Conservation (phyloP, 2,113 vertebrate genomes). For the Connochaetes taurinus region DNA sequence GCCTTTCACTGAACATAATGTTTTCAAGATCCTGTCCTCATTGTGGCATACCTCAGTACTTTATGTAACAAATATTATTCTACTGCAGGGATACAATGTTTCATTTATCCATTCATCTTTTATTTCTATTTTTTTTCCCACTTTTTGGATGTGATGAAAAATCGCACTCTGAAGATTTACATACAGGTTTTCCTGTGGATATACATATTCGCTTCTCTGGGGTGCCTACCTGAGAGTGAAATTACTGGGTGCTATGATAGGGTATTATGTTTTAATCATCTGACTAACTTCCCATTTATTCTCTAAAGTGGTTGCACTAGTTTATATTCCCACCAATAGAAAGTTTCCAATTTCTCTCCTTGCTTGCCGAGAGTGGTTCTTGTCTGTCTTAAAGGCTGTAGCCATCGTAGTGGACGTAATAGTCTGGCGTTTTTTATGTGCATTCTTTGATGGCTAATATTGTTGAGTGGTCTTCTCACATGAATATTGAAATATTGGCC, state of each 20-base stretch:
- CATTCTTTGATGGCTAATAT: background rate
- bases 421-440: no score
- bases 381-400: background rate
- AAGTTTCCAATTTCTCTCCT: background rate
- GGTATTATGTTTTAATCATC: no score
- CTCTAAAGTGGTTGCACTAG: no score
- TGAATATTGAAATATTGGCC: background rate
- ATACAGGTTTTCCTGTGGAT: background rate
- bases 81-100: accelerated
- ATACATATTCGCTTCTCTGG: accelerated
- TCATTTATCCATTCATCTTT: background rate
- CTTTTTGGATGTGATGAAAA: no score
- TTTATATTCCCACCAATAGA: background rate
- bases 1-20: background rate
- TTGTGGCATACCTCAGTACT: no score
- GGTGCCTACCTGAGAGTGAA: accelerated
- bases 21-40: background rate
- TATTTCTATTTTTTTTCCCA: accelerated
- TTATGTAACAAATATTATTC: background rate
- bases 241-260: background rate
- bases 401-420: no score
- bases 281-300: background rate
- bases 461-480: accelerated
- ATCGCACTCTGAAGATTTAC: accelerated
- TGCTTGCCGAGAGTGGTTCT: accelerated